Evolutionary conservation across 1,140 invertebrate genomes (phyloP), one percentile per base, ranked within the genome.

Genomic region (Sycobia sp.): DNA sequence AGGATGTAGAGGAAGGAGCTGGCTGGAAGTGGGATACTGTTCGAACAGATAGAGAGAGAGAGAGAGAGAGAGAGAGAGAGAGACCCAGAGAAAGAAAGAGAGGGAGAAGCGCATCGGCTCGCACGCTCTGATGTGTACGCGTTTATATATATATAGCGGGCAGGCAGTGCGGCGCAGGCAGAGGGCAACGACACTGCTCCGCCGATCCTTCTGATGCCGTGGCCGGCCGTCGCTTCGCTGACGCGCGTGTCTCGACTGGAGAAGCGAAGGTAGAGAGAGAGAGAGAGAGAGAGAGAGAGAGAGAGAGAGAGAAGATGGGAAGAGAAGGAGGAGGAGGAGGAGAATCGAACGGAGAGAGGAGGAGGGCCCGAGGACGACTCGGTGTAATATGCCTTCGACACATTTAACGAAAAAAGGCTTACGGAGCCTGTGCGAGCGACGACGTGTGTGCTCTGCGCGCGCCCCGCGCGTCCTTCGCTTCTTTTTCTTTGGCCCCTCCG

Each of bases 361-460:
- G 18, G 23, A 10, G 20, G 0, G 10, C 9, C 4, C n/a, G 23
- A 32, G 8, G 25, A n/a, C 23, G 5, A 20, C 63, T 66, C 50
- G 22, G 25, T 65, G 32, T 67, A 46, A n/a, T 57, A 64, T 67
- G 73, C 65, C 72, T 73, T 76, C 72, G 72, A 73, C 70, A 75
- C 73, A 76, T 78, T 78, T 77, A 74, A 71, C 72, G 66, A 76
- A 79, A 76, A 71, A 62, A 61, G n/a, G n/a, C n/a, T n/a, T n/a
- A n/a, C n/a, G n/a, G n/a, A n/a, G n/a, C n/a, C n/a, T n/a, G n/a
- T n/a, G n/a, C n/a, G n/a, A n/a, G n/a, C n/a, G n/a, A n/a, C n/a
- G n/a, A n/a, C n/a, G n/a, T n/a, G n/a, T n/a, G n/a, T n/a, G n/a
- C n/a, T n/a, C n/a, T n/a, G n/a, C n/a, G n/a, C n/a, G n/a, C n/a